Conservation (phyloP, 2,888 invertebrate species). For the Andrena camellia region DNA sequence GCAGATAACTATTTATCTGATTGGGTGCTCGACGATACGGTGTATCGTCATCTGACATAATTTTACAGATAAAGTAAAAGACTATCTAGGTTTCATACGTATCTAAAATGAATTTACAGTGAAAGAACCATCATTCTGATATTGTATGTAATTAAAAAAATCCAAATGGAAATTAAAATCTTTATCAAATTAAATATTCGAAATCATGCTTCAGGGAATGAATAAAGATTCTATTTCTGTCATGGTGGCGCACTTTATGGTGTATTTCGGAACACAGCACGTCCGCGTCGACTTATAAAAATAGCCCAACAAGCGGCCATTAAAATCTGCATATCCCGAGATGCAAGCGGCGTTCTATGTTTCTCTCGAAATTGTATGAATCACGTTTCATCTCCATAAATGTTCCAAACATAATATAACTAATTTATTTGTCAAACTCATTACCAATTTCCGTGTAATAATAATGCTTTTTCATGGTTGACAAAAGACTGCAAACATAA, state of each 20-base stretch:
- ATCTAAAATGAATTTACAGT: no score
- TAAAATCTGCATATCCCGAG: constrained; percentile 40
- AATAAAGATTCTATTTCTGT: constrained; percentile 15
- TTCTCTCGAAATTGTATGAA: constrained; percentile 8
- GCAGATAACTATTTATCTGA: background rate
- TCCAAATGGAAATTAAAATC: background rate
- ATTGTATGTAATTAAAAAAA: background rate
- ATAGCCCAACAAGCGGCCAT: constrained; percentile 36
- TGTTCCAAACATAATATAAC: background rate
- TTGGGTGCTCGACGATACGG: background rate
- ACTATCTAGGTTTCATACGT: background rate
- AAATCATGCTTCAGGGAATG: background rate
- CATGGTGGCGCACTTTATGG: constrained; percentile 18
- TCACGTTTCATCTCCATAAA: constrained; percentile 1
- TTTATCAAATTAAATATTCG: background rate
- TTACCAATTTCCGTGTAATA: background rate
- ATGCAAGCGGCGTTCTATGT: constrained; percentile 21
- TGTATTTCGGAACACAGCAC: constrained; percentile 30
- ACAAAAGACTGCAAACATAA: background rate
- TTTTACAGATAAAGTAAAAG: background rate
- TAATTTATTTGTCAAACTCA: background rate
- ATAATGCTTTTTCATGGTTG: background rate
- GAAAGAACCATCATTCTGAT: no score
- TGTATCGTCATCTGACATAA: background rate
- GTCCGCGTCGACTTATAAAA: constrained; percentile 17